Percentiles rank a stretch among this genome's conserved stretches.
phyloP scores from a whole-genome alignment of 1,140 invertebrate genomes.

The Polyergus mexicanus region DNA sequence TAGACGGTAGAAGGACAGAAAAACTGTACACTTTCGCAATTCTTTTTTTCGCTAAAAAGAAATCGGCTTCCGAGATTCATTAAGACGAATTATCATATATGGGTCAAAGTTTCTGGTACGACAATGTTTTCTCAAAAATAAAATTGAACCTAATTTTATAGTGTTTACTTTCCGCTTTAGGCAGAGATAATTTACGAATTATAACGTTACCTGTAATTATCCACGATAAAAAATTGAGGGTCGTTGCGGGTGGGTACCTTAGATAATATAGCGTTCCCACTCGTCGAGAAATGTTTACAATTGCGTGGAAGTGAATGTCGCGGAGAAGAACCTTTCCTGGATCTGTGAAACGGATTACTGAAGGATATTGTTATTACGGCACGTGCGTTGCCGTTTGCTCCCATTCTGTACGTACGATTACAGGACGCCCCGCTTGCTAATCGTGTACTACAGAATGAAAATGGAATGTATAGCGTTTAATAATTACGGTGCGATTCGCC shows the following conservation, averaged over 20 bases:
- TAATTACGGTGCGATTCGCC: slow-evolving; percentile 24
- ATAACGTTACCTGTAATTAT: slow-evolving; percentile 55
- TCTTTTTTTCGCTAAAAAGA: not conserved
- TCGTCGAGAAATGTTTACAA: slow-evolving; percentile 21
- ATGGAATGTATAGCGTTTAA: not conserved
- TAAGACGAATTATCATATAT: not conserved
- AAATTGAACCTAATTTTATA: slow-evolving; percentile 13
- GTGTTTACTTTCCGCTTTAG: slow-evolving; percentile 7
- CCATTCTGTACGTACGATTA: slow-evolving; percentile 2
- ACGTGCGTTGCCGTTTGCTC: slow-evolving; percentile 1
- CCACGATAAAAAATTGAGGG: slow-evolving; percentile 35
- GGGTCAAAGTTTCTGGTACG: not conserved
- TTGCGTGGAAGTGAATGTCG: slow-evolving; percentile 16
- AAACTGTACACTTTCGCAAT: not conserved
- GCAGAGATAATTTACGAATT: slow-evolving; percentile 26
- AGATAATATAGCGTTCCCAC: slow-evolving; percentile 36
- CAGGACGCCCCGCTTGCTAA: not conserved
- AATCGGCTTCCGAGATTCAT: not conserved
- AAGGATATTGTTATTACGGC: slow-evolving; percentile 18
- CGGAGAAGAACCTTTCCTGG: slow-evolving; percentile 1
- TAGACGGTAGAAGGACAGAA: not conserved
- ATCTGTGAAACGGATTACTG: slow-evolving; percentile 18
- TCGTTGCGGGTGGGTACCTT: slow-evolving; percentile 49
- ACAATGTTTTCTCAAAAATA: not conserved
- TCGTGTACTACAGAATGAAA: not conserved